Conservation (phyloP, 1,140 invertebrate species). For the Steinernema khuongi region DNA sequence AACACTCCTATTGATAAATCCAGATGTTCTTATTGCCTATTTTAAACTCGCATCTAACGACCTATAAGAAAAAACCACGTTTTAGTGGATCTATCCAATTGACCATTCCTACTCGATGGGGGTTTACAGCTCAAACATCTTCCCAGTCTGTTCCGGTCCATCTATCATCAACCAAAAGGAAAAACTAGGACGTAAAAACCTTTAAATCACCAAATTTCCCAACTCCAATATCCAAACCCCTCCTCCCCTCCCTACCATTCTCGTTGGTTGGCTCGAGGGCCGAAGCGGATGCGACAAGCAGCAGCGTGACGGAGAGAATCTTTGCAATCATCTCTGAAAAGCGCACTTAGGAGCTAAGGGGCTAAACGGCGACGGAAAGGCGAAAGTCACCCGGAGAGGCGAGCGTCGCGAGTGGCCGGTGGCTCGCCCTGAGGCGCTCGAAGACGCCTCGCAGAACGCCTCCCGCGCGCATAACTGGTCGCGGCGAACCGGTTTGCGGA, state of each 20-base stretch:
- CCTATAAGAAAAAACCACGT: too few relatives aligned
- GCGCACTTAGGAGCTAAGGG: neutral
- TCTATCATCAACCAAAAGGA: too few relatives aligned
- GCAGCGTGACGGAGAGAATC: neutral
- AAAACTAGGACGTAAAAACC: too few relatives aligned
- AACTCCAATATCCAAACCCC: too few relatives aligned
- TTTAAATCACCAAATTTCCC: neutral
- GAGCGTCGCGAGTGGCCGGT: neutral
- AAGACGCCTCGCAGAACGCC: constrained; percentile 3
- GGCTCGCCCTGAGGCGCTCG: neutral
- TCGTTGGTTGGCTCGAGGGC: constrained; percentile 1
- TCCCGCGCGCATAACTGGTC: constrained; percentile 5
- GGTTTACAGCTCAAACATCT: too few relatives aligned
- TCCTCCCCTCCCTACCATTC: neutral
- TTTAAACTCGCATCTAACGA: too few relatives aligned
- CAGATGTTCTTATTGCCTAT: too few relatives aligned
- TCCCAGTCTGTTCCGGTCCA: too few relatives aligned
- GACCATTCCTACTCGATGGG: too few relatives aligned
- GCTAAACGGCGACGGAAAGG: neutral
- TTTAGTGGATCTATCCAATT: too few relatives aligned
- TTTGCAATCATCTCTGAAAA: constrained; percentile 15
- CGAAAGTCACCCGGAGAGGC: neutral
- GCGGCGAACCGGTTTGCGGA: constrained; percentile 1
- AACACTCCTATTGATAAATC: too few relatives aligned
- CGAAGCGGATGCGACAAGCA: neutral